Conservation (phyloP, 2,113 vertebrate genomes). For the Channa argus region DNA sequence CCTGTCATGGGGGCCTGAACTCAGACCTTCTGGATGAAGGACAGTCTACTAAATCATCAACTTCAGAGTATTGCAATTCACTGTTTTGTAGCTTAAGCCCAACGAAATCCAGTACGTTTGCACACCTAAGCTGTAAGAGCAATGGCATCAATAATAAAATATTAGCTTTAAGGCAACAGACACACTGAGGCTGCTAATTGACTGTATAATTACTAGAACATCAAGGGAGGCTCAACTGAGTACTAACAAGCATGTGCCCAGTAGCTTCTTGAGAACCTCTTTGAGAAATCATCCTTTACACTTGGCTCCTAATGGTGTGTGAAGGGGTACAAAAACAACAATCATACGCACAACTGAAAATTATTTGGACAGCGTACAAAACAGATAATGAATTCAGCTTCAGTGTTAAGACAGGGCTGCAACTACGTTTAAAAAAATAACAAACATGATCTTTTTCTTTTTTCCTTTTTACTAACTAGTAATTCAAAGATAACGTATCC, state of each 20-base stretch:
- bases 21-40: slow-evolving; percentile 62
- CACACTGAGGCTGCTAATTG: slow-evolving; percentile 74
- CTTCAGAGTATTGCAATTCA: slow-evolving; percentile 31
- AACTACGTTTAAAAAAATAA: neutral
- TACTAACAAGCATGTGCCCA: slow-evolving; percentile 76
- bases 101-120: slow-evolving; percentile 29
- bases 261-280: slow-evolving; percentile 64
- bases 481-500: slow-evolving; percentile 26
- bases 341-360: slow-evolving; percentile 7
- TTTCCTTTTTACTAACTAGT: neutral
- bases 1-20: slow-evolving; percentile 64
- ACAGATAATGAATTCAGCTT: neutral
- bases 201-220: slow-evolving; percentile 77
- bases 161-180: slow-evolving; percentile 70
- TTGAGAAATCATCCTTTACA: slow-evolving; percentile 60
- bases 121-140: slow-evolving; percentile 38
- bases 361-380: slow-evolving; percentile 1
- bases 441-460: neutral
- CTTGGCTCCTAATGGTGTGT: slow-evolving; percentile 33
- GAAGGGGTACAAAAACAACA: slow-evolving; percentile 23
- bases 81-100: slow-evolving; percentile 3
- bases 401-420: neutral
- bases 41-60: slow-evolving; percentile 42
- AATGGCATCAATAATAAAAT: slow-evolving; percentile 69
- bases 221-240: slow-evolving; percentile 75